phyloP scores from a whole-genome alignment of 2,888 invertebrate genomes.

The Stegana nigrithorax region DNA sequence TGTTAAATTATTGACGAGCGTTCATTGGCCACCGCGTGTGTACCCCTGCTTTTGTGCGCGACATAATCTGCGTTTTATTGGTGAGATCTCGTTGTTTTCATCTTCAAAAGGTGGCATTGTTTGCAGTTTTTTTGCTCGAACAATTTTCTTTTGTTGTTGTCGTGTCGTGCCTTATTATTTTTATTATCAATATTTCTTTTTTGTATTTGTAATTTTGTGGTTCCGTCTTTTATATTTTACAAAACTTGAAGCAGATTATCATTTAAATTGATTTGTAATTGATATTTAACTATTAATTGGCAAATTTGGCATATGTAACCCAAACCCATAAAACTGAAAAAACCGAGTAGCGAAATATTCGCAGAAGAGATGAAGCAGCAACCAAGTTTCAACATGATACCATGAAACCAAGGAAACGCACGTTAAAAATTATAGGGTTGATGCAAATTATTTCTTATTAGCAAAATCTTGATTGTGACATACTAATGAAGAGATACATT shows the following conservation, averaged over 20 bases:
- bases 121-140: constrained; percentile 13
- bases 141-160: constrained; percentile 27
- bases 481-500: constrained; percentile 14
- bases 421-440: constrained; percentile 31
- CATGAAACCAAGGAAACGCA: not conserved
- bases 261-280: constrained; percentile 51
- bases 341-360: constrained; percentile 35
- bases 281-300: constrained; percentile 42
- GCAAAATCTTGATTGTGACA: not conserved
- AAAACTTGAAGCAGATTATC: constrained; percentile 40
- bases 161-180: not conserved
- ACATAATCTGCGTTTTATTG: constrained; percentile 40
- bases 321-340: too few relatives aligned
- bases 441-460: constrained; percentile 28
- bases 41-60: constrained; percentile 23
- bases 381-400: constrained; percentile 10
- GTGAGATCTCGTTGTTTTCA: constrained; percentile 36
- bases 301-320: too few relatives aligned
- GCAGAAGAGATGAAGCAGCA: not conserved
- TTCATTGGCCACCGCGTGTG: constrained; percentile 28
- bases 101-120: too few relatives aligned
- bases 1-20: constrained; percentile 20
- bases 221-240: constrained; percentile 3
- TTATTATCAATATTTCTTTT: constrained; percentile 10
- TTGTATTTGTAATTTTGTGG: constrained; percentile 17